Evolutionary conservation across 2,888 invertebrate species (phyloP).

Genomic region (Brachyptera putata): DNA sequence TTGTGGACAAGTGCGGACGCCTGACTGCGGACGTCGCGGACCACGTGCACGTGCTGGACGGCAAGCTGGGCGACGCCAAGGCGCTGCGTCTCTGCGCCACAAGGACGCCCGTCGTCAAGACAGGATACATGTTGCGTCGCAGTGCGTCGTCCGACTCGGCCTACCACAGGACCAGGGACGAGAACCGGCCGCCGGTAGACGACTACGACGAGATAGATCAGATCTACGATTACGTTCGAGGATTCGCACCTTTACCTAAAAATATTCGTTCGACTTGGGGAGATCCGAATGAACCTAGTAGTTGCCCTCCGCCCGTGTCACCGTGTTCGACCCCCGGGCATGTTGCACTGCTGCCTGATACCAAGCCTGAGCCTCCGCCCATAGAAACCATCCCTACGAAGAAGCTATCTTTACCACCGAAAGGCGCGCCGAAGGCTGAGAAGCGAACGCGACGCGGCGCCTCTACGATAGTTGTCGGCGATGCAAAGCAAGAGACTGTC

Average conservation of each 20-base stretch:
- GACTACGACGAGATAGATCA: constrained; percentile 96
- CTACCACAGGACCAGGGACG: constrained; percentile 57
- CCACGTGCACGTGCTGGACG: constrained; percentile 75
- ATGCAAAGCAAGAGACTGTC: background rate
- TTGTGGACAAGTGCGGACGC: constrained; percentile 72
- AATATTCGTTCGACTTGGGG: constrained; percentile 64
- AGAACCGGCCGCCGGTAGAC: constrained; percentile 60
- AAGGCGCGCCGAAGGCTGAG: constrained; percentile 52
- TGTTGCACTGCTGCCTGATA: constrained; percentile 49
- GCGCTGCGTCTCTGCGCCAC: constrained; percentile 29
- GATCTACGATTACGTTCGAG: constrained; percentile 92
- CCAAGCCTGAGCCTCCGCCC: constrained; percentile 84
- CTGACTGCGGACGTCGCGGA: constrained; percentile 72
- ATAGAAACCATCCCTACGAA: constrained; percentile 88
- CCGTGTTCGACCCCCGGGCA: constrained; percentile 54
- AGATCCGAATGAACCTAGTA: constrained; percentile 39
- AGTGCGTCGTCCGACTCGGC: constrained; percentile 75
- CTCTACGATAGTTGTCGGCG: background rate
- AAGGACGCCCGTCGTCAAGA: constrained; percentile 44
- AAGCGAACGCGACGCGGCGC: constrained; percentile 66
- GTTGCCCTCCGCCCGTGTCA: constrained; percentile 48
- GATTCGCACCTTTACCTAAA: constrained; percentile 86
- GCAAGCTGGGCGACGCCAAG: constrained; percentile 64
- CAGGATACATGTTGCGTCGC: constrained; percentile 67
- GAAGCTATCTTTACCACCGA: constrained; percentile 49